Evolutionary conservation across 2,113 vertebrate species (phyloP).

Genomic region (Oreochromis spilurus): DNA sequence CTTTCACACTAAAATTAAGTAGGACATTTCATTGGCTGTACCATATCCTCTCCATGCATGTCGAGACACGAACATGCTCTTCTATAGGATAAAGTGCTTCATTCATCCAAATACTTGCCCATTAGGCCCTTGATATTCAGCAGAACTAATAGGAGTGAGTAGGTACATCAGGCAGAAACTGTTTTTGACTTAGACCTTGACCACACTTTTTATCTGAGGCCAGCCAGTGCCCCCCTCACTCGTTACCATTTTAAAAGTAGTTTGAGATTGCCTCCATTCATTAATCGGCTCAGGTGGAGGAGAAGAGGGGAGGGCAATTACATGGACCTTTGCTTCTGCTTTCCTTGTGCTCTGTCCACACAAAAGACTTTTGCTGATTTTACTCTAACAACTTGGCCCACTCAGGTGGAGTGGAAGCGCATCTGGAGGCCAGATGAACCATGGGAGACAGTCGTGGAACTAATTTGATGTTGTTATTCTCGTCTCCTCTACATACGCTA

Average conservation of each 20-base stretch:
- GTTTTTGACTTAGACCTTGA: conserved; percentile 6
- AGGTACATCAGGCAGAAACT: conserved; percentile 24
- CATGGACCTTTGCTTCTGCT: conserved; percentile 47
- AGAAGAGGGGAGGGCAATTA: conserved; percentile 39
- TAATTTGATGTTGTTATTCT: not conserved
- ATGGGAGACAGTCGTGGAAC: not conserved
- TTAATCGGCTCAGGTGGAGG: conserved; percentile 34
- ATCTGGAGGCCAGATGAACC: not conserved
- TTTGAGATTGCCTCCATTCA: conserved; percentile 47
- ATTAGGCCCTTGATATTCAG: conserved; percentile 7
- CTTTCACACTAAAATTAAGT: not conserved
- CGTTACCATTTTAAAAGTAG: conserved; percentile 44
- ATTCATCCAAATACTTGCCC: conserved; percentile 18
- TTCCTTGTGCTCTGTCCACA: conserved; percentile 11
- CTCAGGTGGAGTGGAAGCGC: not conserved
- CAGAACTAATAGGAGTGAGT: conserved; percentile 14
- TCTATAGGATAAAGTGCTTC: conserved; percentile 5
- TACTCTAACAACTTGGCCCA: not conserved
- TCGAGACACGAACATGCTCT: not conserved
- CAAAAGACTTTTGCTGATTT: conserved; percentile 17
- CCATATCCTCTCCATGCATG: not conserved
- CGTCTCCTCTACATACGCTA: not conserved
- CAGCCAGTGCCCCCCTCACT: conserved; percentile 18
- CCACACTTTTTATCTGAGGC: conserved; percentile 17
- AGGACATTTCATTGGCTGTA: not conserved